Evolutionary conservation across 2,888 invertebrate species (phyloP).

Genomic region (Eilema depressum): DNA sequence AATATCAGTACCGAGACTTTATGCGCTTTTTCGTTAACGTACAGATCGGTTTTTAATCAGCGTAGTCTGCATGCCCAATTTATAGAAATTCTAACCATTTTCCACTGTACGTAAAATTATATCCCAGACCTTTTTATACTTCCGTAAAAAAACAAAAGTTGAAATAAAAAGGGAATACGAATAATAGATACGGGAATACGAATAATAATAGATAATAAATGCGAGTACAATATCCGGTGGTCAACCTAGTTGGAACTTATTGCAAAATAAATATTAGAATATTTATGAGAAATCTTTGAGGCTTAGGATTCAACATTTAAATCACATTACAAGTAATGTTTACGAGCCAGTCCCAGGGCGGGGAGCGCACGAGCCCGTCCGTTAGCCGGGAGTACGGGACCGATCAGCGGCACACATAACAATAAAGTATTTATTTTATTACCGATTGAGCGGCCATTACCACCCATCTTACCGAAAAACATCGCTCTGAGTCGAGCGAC

Average conservation of each 20-base stretch:
- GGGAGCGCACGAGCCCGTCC: neutral
- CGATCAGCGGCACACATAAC: constrained; percentile 12
- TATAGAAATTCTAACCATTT: neutral
- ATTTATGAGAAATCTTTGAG: neutral
- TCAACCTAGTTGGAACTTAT: too few species aligned
- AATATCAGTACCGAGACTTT: neutral
- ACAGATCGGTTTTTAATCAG: neutral
- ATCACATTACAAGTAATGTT: neutral
- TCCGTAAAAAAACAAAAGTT: too few species aligned
- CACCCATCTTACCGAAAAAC: neutral
- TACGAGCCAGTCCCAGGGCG: neutral
- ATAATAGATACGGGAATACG: too few species aligned
- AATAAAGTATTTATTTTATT: constrained; percentile 16
- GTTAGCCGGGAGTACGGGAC: neutral
- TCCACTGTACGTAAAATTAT: too few species aligned
- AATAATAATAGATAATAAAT: too few species aligned
- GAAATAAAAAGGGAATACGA: too few species aligned
- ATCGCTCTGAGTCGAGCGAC: neutral
- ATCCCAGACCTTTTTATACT: too few species aligned
- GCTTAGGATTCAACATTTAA: neutral
- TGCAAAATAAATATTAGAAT: too few species aligned
- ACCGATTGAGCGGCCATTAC: constrained; percentile 1
- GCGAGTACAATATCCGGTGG: too few species aligned
- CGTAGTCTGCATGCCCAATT: neutral
- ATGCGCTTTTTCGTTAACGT: neutral